Percentiles rank a stretch among this genome's conserved stretches.
These are phyloP conservation scores for Apotomis betuletana DNA, from an alignment of 2,888 invertebrate genomes.

Conservation along the genomic window DNA sequence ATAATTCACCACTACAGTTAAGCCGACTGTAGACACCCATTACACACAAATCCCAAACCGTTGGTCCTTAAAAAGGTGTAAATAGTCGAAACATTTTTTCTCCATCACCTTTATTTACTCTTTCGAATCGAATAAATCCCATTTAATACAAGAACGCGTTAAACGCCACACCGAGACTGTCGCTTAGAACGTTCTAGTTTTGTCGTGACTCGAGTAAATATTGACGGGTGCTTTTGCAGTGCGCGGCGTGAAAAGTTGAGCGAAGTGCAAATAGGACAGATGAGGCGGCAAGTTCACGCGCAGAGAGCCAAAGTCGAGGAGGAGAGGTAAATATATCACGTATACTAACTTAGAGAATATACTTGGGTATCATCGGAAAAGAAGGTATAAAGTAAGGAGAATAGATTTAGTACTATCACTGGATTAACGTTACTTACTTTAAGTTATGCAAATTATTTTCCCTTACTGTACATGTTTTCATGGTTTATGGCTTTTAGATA, in stretches of 20 bases:
- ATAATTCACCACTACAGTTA: neutral
- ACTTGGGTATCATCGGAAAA: neutral
- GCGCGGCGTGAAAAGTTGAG: conserved; percentile 88
- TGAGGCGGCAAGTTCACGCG: conserved; percentile 90
- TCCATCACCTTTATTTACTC: conserved; percentile 25
- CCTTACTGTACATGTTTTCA: no score
- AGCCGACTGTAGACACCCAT: neutral
- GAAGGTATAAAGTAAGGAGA: no score
- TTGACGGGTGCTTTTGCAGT: conserved; percentile 58
- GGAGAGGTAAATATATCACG: conserved; percentile 86
- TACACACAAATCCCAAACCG: conserved; percentile 8
- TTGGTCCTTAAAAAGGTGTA: conserved; percentile 12
- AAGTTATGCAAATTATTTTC: no score
- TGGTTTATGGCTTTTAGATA: no score
- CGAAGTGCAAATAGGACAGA: conserved; percentile 91
- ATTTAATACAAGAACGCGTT: neutral
- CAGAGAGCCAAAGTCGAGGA: conserved; percentile 91
- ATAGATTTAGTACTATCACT: no score
- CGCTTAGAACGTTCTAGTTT: conserved; percentile 2
- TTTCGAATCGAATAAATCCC: neutral
- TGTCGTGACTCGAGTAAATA: conserved; percentile 17
- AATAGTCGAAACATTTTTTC: conserved; percentile 19
- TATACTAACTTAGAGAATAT: neutral
- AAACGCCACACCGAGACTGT: neutral
- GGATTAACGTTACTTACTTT: no score